Evolutionary conservation across 2,113 vertebrate species (phyloP).

Genomic region (Oncorhynchus tshawytscha): DNA sequence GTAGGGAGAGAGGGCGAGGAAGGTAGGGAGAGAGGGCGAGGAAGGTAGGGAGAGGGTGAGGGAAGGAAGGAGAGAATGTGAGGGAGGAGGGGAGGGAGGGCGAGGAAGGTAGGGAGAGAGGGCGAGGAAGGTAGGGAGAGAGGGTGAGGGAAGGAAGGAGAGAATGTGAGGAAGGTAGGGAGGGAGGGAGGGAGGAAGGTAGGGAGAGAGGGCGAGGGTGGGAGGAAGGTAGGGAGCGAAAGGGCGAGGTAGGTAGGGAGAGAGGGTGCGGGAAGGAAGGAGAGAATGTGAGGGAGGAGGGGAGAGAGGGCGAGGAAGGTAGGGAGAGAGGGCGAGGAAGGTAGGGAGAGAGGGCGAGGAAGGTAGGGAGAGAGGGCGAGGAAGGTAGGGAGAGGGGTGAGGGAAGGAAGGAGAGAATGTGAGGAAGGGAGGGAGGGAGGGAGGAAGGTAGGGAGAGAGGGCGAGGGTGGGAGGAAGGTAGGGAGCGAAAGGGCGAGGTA

Average conservation of each 20-base stretch:
- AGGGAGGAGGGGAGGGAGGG: too few species aligned
- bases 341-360: slow-evolving; percentile 20
- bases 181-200: background rate
- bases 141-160: too few species aligned
- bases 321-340: background rate
- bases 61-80: too few species aligned
- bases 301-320: background rate
- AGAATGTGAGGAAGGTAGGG: too few species aligned
- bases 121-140: background rate
- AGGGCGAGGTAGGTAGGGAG: background rate
- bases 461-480: too few species aligned
- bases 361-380: too few species aligned
- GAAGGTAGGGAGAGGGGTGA: background rate
- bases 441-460: background rate
- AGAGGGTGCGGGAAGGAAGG: too few species aligned
- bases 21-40: background rate
- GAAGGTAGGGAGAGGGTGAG: too few species aligned
- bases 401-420: fast-evolving
- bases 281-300: background rate
- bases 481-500: background rate
- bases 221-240: background rate
- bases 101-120: background rate
- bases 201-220: slow-evolving; percentile 12
- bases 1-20: background rate
- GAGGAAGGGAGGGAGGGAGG: too few species aligned